These are phyloP conservation scores for Perognathus longimembris DNA, from an alignment of 2,113 vertebrate species.

Conservation along the genomic window DNA sequence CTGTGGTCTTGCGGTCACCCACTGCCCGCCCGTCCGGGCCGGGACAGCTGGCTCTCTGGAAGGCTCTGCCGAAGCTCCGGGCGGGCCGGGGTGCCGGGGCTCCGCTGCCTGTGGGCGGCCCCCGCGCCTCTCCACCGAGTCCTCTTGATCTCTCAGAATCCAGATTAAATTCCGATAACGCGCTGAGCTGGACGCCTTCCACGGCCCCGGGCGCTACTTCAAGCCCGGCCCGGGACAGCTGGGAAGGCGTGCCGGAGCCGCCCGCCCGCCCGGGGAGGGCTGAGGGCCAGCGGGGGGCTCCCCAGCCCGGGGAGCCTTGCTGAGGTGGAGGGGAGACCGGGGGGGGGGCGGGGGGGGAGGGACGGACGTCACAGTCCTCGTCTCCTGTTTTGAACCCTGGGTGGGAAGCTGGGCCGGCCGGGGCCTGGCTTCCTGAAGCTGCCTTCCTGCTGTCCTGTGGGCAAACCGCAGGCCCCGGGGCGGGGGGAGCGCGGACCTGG, in stretches of 20 bases:
- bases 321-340: background rate
- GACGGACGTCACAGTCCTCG: background rate
- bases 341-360: fast-evolving
- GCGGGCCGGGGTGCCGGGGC: conserved; percentile 77
- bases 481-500: no score
- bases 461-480: background rate
- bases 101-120: conserved; percentile 55
- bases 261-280: background rate
- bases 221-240: conserved; percentile 17
- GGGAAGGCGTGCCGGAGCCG: background rate
- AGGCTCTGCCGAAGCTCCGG: conserved; percentile 38
- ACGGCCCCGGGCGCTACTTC: background rate
- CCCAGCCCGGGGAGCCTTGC: background rate
- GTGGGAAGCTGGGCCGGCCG: no score
- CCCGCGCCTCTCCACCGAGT: conserved; percentile 69
- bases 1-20: background rate
- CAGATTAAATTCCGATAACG: conserved; percentile 75
- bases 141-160: conserved; percentile 79
- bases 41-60: conserved; percentile 67
- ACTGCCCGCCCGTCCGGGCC: conserved; percentile 65
- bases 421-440: background rate
- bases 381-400: background rate
- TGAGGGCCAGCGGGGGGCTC: background rate
- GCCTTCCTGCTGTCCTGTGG: background rate
- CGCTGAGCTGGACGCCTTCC: conserved; percentile 66